Evolutionary conservation across 2,113 vertebrate genomes (phyloP), one percentile per base, ranked within the genome.

Genomic region (Phoxinus phoxinus): DNA sequence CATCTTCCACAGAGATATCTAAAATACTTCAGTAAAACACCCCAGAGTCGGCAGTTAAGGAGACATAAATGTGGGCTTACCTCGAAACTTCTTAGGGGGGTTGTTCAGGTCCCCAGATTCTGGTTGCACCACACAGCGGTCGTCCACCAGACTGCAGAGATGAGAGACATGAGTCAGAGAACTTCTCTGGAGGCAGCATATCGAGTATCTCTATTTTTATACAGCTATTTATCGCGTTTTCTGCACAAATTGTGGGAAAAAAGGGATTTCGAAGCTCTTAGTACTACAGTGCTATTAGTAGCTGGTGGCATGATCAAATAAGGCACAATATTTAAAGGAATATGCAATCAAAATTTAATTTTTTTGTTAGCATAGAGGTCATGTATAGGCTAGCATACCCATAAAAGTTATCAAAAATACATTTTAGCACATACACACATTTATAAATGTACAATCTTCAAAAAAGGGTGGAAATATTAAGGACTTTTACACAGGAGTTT

Each of bases 51-150:
- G 19, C 19, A 41, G 23, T 13, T n/a, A 69, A 8, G 9, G 44
- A 67, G 37, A 72, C 30, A 51, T 67, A 56, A 83, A 56, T 35
- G 21, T 25, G 3, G 78, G 41, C 94, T 96, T 93, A 99, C 98
- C 98, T 96, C 98, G 87, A 93, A 99, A 99, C 92, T 99, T 99
- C 94, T 99, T 99, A 83, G 98, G 98, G 30, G 98, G 98, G 87
- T 98, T 99, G 94, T 97, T 98, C 86, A 99, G 97, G 92, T 99
- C 98, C 0, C 98, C 98, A 0, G 97, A 94, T 91, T 99, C 98
- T 51, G 98, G 98, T 90, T 99, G 98, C 0, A 99, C 98, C 77
- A 99, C 98, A 90, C 98, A 99, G 12, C 98, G 96, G 84, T 99
- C 98, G 88, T 99, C 98, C 86, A 99, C 98, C 87, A 99, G 96